Evolutionary conservation across 2,113 vertebrate genomes (phyloP), one percentile per base, ranked within the genome.

Genomic region (Psephotus haematonotus): DNA sequence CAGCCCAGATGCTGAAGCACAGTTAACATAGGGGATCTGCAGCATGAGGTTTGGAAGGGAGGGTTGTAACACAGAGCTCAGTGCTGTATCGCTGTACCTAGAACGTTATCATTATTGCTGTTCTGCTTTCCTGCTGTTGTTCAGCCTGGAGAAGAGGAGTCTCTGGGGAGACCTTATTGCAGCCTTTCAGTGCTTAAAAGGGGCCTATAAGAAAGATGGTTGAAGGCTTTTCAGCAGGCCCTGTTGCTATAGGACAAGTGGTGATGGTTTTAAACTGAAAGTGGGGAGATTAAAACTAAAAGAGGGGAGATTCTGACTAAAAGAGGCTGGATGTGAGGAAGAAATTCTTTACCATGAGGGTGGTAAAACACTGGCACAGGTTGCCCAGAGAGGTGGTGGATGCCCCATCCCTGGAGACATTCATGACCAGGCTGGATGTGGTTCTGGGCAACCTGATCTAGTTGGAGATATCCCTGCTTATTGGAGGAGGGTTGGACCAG

Each of bases 81-180:
- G 47, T 5, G 33, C 35, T 8, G n/a, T 47, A 12, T 72, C 1
- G 3, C 74, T 0, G 0, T 72, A 37, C 52, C 29, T 60, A 25
- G 22, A 46, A 31, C 53, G 41, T 39, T 63, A 14, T 0, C 23
- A n/a, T 39, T 22, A 37, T 52, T 77, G 52, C 49, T 78, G 1
- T 50, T 62, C 25, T 35, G 53, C 67, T 88, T 86, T 59, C 46
- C 31, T 49, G 11, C 59, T 92, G 0, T 0, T 50, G 33, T 59
- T 35, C 57, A 59, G 57, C 33, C 33, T 59, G 57, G 33, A 59
- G 57, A 59, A 59, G 55, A 59, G 20, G 16, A 24, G n/a, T 35
- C 33, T 35, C 22, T 2, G 4, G 14, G 33, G 57, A 59, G 57
- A 59, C 22, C 33, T 59, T 35, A 16, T 35, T 35, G 22, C 33